Percentiles rank a stretch among this genome's conserved stretches.
Conservation (phyloP, 1,140 invertebrate genomes). For the Philotrypesis tridentata region DNA sequence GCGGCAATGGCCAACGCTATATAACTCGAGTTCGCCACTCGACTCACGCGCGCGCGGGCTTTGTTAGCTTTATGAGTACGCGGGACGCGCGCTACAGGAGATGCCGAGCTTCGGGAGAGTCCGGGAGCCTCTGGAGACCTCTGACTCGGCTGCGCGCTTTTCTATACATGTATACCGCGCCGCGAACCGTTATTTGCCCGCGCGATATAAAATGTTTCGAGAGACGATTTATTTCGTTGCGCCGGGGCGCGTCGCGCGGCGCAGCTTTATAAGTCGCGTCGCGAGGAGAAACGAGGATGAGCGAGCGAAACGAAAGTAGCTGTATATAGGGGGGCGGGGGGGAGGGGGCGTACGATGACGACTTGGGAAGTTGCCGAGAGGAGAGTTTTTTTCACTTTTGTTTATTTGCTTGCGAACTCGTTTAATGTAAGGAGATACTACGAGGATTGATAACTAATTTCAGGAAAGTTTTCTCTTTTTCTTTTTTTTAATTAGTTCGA, state of each 20-base stretch:
- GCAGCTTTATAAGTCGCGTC: background rate
- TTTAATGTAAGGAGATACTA: too few species aligned
- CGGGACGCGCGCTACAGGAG: background rate
- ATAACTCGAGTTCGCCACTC: background rate
- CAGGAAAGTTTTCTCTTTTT: too few species aligned
- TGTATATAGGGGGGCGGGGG: too few species aligned
- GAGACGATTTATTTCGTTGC: background rate
- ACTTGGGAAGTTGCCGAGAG: too few species aligned
- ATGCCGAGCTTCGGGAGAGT: background rate
- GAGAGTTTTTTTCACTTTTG: too few species aligned
- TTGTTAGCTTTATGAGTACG: background rate
- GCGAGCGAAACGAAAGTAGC: background rate
- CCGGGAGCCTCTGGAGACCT: background rate
- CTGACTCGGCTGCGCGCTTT: background rate
- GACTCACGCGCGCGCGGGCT: background rate
- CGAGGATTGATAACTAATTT: too few species aligned
- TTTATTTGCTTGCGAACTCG: too few species aligned
- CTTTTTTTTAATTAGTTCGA: too few species aligned
- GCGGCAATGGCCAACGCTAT: slow-evolving; percentile 55
- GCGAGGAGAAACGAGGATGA: too few species aligned
- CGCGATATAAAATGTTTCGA: background rate
- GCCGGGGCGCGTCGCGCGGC: too few species aligned
- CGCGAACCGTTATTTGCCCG: background rate
- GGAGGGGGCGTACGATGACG: too few species aligned
- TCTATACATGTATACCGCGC: background rate